Base-by-base conservation (phyloP, 1,140 invertebrate genomes). In the Brachionus plicatilis region DNA sequence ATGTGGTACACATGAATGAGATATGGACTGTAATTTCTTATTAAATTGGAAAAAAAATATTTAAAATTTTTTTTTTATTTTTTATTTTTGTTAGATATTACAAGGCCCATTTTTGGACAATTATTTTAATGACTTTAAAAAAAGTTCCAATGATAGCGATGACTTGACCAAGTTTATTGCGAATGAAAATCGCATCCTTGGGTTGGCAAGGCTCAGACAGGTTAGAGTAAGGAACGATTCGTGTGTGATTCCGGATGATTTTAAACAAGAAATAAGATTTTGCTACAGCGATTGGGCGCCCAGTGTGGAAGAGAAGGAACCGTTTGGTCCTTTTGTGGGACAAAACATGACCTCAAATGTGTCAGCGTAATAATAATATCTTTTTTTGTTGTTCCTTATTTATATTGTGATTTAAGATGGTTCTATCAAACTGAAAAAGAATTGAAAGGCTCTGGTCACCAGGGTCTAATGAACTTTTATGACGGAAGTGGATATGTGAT, bases 181-280 rank as follows among this genome's bases (percentile, higher is more conserved):
- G 86, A 92, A 92, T 86, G 93, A 93, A 87, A 93, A 93, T 88
- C 90, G 91, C 85, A 86, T 94, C 11, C 88, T 94, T 2, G 93
- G 93, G 12, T 89, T 92, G 7, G 92, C 93, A 1, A 89, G 92
- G 83, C 84, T 93, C 9, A 87, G 93, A 85, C 92, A 93, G 87
- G 86, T 93, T 2, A 90, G 87, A 85, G 89, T 89, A 56, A 53
- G 43, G 3, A 76, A 45, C 24, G 27, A 76, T 45, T 84, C 83
- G 37, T 84, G 83, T 84, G 68, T 53, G 6, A 66, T 84, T 20
- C 83, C 66, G 3, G 60, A 84, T 43, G 60, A 84, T 17, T 84
- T 84, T 78, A 56, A 84, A 41, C 37, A 72, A 65, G 45, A 53
- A 45, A 84, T 84, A 37, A 66, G 12, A 68, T 45, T 75, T 20